Conservation (phyloP, 2,888 invertebrate genomes). For the Cantharis lateralis region DNA sequence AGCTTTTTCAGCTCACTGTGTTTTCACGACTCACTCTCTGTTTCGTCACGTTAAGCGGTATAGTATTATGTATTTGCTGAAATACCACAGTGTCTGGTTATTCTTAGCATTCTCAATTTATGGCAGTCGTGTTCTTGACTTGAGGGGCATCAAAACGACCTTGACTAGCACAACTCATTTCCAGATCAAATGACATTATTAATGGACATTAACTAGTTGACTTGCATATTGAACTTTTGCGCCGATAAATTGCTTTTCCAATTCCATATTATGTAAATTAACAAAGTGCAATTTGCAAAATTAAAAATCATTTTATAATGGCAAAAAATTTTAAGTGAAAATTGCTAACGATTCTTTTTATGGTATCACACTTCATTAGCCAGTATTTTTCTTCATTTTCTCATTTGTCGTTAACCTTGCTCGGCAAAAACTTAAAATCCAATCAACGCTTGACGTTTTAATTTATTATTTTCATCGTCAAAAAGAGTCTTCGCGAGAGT, state of each 20-base stretch:
- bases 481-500: background rate
- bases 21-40: constrained; percentile 36
- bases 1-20: constrained; percentile 30
- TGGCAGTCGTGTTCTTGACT: constrained; percentile 31
- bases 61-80: constrained; percentile 38
- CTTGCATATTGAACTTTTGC: constrained; percentile 36
- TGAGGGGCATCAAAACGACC: constrained; percentile 27
- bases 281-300: background rate
- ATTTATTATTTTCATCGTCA: background rate
- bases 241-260: constrained; percentile 26
- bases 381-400: background rate
- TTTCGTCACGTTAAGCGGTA: constrained; percentile 37
- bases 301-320: background rate
- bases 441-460: background rate
- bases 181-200: constrained; percentile 36
- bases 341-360: background rate
- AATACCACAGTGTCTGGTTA: constrained; percentile 37
- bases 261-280: constrained; percentile 12
- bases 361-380: background rate
- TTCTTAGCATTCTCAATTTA: constrained; percentile 36
- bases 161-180: constrained; percentile 29
- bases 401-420: background rate
- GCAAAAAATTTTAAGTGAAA: background rate
- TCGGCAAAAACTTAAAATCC: background rate
- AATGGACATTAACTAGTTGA: constrained; percentile 34